phyloP scores from a whole-genome alignment of 2,888 invertebrate species.

The Tribolium freemani region DNA sequence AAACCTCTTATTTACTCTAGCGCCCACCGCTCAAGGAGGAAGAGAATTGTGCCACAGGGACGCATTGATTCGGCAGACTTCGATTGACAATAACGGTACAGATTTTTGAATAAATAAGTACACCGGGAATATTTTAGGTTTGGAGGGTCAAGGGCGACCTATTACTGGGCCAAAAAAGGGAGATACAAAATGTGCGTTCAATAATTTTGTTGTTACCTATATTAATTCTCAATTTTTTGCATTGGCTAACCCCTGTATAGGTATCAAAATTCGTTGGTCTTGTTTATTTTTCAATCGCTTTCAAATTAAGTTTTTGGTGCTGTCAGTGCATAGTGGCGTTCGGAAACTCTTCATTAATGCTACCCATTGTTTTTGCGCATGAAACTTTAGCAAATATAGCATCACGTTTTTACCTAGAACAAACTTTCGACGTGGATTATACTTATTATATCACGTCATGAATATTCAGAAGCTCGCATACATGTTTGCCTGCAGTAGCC shows the following conservation, averaged over 20 bases:
- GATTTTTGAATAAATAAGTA: background rate
- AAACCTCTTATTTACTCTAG: slow-evolving; percentile 37
- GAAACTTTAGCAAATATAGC: slow-evolving; percentile 3
- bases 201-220: background rate
- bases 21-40: slow-evolving; percentile 11
- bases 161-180: background rate
- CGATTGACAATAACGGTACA: background rate
- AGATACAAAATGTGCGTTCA: no score
- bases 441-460: slow-evolving; percentile 48
- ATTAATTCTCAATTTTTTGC: no score
- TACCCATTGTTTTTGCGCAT: background rate
- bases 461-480: slow-evolving; percentile 49
- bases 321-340: background rate
- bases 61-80: background rate
- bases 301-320: no score
- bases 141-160: background rate
- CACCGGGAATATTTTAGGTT: background rate
- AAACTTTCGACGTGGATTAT: slow-evolving; percentile 46
- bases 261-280: no score
- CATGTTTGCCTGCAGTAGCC: slow-evolving; percentile 43
- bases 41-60: background rate
- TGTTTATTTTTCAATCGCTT: no score
- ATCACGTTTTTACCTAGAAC: slow-evolving; percentile 34
- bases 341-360: background rate
- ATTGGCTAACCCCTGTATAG: no score